Percentiles rank a stretch among this genome's conserved stretches.
phyloP scores from a whole-genome alignment of 2,113 vertebrate genomes.

The Puntigrus tetrazona region DNA sequence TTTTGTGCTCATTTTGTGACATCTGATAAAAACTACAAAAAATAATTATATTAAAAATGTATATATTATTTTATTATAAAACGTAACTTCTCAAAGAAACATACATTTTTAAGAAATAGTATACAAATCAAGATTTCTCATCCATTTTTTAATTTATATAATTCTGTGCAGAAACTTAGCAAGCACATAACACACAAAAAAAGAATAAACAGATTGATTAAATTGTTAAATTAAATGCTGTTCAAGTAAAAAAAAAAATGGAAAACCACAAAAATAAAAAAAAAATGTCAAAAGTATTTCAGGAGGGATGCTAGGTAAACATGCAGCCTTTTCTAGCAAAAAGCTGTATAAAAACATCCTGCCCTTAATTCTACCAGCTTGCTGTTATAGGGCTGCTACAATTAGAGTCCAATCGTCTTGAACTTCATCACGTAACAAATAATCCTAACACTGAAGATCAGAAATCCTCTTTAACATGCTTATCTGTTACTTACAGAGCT shows the following conservation, averaged over 20 bases:
- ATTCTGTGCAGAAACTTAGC: not conserved
- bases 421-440: not conserved
- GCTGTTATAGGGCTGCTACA: not conserved
- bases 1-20: no score
- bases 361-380: not conserved
- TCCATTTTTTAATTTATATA: not conserved
- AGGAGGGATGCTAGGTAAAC: not conserved
- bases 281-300: no score
- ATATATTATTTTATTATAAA: no score
- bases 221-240: no score
- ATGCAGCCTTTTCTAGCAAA: not conserved
- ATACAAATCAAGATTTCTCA: not conserved
- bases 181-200: no score
- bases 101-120: no score
- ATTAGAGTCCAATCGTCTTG: not conserved
- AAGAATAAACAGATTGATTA: no score
- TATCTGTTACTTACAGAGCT: constrained; percentile 79
- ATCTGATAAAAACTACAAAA: no score
- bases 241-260: no score
- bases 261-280: no score
- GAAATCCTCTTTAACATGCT: not conserved
- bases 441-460: not conserved
- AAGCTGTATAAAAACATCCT: not conserved
- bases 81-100: no score
- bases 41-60: no score